Base-by-base conservation (phyloP, 2,797 vertebrate species). In the Rousettus madagascariensis region DNA sequence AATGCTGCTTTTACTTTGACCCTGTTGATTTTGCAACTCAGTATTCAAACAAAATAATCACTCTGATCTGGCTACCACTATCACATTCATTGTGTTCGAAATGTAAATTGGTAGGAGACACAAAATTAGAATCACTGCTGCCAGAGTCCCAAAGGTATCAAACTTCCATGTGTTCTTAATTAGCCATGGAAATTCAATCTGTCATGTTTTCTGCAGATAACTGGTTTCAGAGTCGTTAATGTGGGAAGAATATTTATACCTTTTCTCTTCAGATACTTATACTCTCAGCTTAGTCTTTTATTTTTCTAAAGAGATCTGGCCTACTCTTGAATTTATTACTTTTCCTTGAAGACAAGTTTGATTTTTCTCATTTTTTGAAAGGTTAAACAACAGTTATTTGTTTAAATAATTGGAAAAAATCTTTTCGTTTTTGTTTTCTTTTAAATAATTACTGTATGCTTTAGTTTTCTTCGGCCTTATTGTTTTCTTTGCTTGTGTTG, bases 11-110 rank as follows among this genome's bases (percentile, higher is more conserved):
- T 95, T 90, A 66, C 43, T 72, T 46, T 96, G 63, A 61, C 57
- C n/a, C 57, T 72, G 26, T 77, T 95, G 57, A 92, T 95, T 94
- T 46, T 88, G 68, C 33, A 96, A 92, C 79, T 84, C 78, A 61
- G 3, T 74, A 65, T 90, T 96, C 96, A 92, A 92, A 94, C 86
- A 97, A 95, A 97, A 93, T 91, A 92, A 77, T 69, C 80, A 94
- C 46, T 90, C 69, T 91, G 65, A 92, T 89, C 78, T 89, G 74
- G 83, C 90, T 92, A 41, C 16, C 66, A 46, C 72, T 83, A 46
- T 86, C 75, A 91, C 41, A 94, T 19, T 87, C 61, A 61, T 86
- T 86, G 19, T 89, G 9, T n/a, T 24, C 49, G 49, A 53, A 92
- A 90, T 43, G 22, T 92, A 90, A 96, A 96, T 51, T 90, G 71